A percentile compares a stretch with the other conserved stretches of the same genome.
These are phyloP conservation scores for Spodoptera picta DNA, from an alignment of 2,888 invertebrate species.

Conservation along the genomic window DNA sequence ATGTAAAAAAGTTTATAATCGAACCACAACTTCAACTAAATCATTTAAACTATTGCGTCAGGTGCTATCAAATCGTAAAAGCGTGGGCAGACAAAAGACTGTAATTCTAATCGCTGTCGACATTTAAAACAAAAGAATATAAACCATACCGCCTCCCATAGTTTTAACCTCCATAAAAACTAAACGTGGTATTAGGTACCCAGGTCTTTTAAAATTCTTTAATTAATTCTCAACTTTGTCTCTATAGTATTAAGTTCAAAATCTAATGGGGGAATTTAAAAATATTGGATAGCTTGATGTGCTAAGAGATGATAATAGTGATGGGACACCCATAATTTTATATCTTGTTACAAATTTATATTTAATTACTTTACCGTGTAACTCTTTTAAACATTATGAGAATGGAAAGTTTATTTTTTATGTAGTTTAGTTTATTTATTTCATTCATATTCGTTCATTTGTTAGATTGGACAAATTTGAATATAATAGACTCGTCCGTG, in stretches of 20 bases:
- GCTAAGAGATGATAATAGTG: slow-evolving; percentile 45
- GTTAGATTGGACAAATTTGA: no score
- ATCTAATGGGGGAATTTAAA: no score
- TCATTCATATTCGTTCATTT: no score
- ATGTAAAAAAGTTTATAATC: no score
- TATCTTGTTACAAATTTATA: slow-evolving; percentile 76
- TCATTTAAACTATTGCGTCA: no score
- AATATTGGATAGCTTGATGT: slow-evolving; percentile 17
- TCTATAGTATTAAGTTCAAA: no score
- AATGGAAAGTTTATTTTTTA: slow-evolving; percentile 68
- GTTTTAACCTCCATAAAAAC: slow-evolving; percentile 67
- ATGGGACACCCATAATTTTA: slow-evolving; percentile 54
- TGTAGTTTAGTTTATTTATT: slow-evolving; percentile 64
- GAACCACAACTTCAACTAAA: no score
- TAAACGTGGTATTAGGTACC: no score
- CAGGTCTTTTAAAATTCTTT: no score
- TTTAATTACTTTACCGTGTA: slow-evolving; percentile 68
- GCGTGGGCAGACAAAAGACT: slow-evolving; percentile 22
- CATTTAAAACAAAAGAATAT: slow-evolving; percentile 47
- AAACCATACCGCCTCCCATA: slow-evolving; percentile 40
- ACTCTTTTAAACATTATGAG: slow-evolving; percentile 70
- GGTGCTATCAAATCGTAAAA: neutral
- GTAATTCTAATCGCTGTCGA: slow-evolving; percentile 42
- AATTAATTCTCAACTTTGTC: no score
- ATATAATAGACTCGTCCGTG: no score